Conservation (phyloP, 2,113 vertebrate species). For the Grus americana region DNA sequence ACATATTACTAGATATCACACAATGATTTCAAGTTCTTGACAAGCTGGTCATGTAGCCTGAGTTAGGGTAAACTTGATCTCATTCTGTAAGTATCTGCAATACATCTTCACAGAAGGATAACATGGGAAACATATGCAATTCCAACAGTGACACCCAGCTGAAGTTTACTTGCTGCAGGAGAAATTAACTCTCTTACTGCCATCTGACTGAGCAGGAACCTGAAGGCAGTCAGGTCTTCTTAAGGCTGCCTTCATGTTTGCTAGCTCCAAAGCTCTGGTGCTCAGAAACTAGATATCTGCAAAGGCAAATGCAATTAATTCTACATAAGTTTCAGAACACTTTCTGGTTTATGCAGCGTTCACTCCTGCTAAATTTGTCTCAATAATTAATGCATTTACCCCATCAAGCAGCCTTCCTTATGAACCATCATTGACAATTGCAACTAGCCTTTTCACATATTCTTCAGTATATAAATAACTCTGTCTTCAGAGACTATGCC, state of each 20-base stretch:
- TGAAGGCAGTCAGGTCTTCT: not conserved
- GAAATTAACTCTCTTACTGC: not conserved
- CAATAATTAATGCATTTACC: constrained; percentile 39
- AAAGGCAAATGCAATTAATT: constrained; percentile 15
- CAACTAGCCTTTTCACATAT: not conserved
- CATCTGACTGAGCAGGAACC: not conserved
- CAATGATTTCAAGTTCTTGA: not conserved
- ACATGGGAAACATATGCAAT: not conserved
- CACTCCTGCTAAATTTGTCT: constrained; percentile 38
- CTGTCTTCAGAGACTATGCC: not conserved
- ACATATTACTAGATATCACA: not conserved
- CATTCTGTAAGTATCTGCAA: not conserved
- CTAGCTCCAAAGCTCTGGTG: not conserved
- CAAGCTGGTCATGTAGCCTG: not conserved
- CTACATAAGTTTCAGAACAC: constrained; percentile 17
- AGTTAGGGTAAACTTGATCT: not conserved
- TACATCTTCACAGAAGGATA: not conserved
- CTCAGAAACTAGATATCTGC: not conserved
- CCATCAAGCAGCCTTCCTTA: constrained; percentile 21
- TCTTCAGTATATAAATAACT: constrained; percentile 20
- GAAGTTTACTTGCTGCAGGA: not conserved
- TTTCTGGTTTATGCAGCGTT: constrained; percentile 23
- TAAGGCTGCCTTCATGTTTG: not conserved
- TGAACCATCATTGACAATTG: not conserved
- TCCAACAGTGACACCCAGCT: not conserved